Percentiles rank a stretch among this genome's conserved stretches.
These are phyloP conservation scores for Oreortyx pictus DNA, from an alignment of 2,797 vertebrate genomes.

Conservation along the genomic window DNA sequence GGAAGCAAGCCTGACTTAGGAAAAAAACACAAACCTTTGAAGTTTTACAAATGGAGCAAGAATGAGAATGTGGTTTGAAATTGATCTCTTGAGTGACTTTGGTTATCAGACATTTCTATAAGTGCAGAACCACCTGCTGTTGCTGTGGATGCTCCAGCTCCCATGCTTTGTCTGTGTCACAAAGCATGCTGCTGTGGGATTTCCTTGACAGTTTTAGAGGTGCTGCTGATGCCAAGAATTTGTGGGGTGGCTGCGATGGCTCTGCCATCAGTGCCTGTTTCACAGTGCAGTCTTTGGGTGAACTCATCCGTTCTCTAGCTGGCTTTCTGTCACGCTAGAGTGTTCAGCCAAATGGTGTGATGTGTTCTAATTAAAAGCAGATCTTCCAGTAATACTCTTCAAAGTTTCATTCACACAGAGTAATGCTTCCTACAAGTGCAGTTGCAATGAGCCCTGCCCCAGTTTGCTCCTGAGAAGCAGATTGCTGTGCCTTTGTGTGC, in stretches of 20 bases:
- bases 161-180: background rate
- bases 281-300: fast-evolving
- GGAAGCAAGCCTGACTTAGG: background rate
- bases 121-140: background rate
- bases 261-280: background rate
- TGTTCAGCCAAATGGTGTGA: background rate
- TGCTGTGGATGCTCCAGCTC: background rate
- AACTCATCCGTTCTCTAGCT: background rate
- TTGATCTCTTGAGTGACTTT: background rate
- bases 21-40: background rate
- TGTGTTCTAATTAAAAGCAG: background rate
- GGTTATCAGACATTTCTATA: background rate
- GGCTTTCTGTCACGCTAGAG: background rate
- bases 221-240: background rate
- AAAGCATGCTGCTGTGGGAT: background rate
- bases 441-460: background rate
- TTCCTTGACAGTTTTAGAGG: background rate
- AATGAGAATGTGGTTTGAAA: background rate
- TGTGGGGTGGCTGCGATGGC: fast-evolving
- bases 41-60: background rate
- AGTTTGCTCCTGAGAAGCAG: background rate
- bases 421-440: background rate
- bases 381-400: background rate
- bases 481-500: background rate
- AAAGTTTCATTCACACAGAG: background rate